Evolutionary conservation across 2,888 invertebrate genomes (phyloP), one percentile per base, ranked within the genome.

Genomic region (Steinernema hermaphroditum): DNA sequence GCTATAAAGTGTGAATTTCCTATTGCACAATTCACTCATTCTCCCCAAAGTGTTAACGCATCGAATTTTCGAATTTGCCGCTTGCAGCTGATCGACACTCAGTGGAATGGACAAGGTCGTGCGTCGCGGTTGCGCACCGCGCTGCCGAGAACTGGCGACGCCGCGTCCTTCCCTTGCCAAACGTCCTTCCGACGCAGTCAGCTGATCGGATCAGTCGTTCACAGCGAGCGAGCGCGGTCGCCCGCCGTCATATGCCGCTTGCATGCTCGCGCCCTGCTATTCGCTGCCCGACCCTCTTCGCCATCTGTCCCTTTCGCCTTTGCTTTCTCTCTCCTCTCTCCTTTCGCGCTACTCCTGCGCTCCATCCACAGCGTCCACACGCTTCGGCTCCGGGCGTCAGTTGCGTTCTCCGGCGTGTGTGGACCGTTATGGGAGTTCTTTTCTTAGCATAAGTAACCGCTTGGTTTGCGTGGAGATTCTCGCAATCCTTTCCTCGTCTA

Each of bases 171-270:
- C 46, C 46, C 46, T 46, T 19, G 46, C 62, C 2, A 37, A 37
- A 37, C 37, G 37, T 37, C 32, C 62, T 8, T 22, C 34, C 32
- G 50, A 16, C 29, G 62, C 62, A 32, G 62, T 62, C 62, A 62
- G 62, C 62, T 62, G 62, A 62, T 62, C 62, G 27, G 62, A 62
- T 62, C 62, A 32, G 62, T 29, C 62, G 9, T 34, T 29, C n/a
- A 6, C n/a, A 46, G 46, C n/a, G 62, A 29, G 32, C 62, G 62
- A 62, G 29, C 62, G 62, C 62, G 46, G 62, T 62, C 62, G 62
- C 14, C 27, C 27, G 62, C 32, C 29, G 37, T 62, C 32, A 27
- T 54, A 19, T 22, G 54, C 62, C 32, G 62, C 62, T 29, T 62
- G 32, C 62, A 29, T 62, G 62, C 62, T 29, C 29, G 62, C 62